phyloP scores from a whole-genome alignment of 2,797 vertebrate genomes.

The Schizothorax lantsangensis region DNA sequence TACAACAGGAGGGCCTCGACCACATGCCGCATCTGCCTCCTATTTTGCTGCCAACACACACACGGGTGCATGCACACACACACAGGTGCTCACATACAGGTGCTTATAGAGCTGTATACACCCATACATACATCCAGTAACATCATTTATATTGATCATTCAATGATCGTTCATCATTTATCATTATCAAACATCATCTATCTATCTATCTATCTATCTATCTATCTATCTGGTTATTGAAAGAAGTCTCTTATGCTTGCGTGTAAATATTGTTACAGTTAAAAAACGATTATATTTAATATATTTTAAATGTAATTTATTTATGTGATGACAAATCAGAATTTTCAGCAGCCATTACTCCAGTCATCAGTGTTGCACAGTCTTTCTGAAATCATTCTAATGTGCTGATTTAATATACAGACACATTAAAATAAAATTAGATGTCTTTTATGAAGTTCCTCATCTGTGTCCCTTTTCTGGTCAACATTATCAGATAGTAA shows the following conservation, averaged over 20 bases:
- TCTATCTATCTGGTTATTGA: background rate
- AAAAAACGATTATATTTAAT: no score
- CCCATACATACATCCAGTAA: background rate
- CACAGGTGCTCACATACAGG: constrained; percentile 34
- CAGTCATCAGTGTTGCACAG: background rate
- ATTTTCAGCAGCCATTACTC: no score
- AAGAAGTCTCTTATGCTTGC: no score
- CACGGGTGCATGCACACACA: constrained; percentile 41
- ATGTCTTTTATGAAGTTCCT: background rate
- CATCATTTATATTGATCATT: background rate
- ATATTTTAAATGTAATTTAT: no score
- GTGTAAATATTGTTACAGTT: no score
- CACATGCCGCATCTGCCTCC: constrained; percentile 80
- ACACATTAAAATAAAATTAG: background rate
- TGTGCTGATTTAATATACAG: background rate
- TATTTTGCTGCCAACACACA: constrained; percentile 73
- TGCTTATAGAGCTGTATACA: constrained; percentile 9
- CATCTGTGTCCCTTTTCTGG: background rate
- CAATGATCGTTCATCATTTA: no score
- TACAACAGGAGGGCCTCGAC: constrained; percentile 80
- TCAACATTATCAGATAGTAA: background rate
- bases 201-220: background rate
- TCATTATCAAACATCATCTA: background rate
- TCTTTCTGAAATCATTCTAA: background rate
- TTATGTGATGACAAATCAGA: no score